Base-by-base conservation (phyloP, 2,113 vertebrate genomes). In the Rostratula benghalensis region DNA sequence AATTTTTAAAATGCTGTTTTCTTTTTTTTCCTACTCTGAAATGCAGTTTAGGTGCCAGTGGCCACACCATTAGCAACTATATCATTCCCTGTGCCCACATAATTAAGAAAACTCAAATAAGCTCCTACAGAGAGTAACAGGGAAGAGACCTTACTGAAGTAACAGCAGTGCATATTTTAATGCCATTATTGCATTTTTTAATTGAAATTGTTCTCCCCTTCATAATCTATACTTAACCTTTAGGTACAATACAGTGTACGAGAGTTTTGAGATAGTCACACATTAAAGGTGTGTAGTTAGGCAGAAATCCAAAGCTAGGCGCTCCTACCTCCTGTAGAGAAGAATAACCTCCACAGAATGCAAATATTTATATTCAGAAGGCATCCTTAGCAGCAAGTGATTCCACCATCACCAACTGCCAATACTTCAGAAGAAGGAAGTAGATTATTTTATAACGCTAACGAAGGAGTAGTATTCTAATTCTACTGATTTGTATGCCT, bases 311-410 rank as follows among this genome's bases (percentile, higher is more conserved):
- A 95, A 93, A 96, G 45, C 24, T 91, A 96, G 95, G 86, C 90
- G 56, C 23, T 85, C 28, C 19, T 51, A 3, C 0, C 51, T 95
- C 50, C 68, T 61, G 64, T 51, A 25, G 45, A 93, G 57, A 68
- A 61, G 43, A 60, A 27, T 64, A 84, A 89, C 13, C 31, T 86
- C 27, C 30, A 57, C 65, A 70, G 92, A 96, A 95, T 94, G 78
- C 46, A 97, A 97, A 96, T 96, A 93, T 96, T 97, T 95, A 64
- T 73, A 92, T 27, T 87, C 70, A 85, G 67, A 89, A 87, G 37
- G n/a, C 94, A 85, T 80, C 80, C 74, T 78, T 94, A 93, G 51
- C 39, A 96, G 73, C 75, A 82, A 89, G 33, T 76, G 41, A 93
- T 85, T 95, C 82, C 77, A 65, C 14, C 63, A 87, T 93, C 75